Base-by-base conservation (phyloP, 1,140 invertebrate genomes). In the Brachionus paranguensis region DNA sequence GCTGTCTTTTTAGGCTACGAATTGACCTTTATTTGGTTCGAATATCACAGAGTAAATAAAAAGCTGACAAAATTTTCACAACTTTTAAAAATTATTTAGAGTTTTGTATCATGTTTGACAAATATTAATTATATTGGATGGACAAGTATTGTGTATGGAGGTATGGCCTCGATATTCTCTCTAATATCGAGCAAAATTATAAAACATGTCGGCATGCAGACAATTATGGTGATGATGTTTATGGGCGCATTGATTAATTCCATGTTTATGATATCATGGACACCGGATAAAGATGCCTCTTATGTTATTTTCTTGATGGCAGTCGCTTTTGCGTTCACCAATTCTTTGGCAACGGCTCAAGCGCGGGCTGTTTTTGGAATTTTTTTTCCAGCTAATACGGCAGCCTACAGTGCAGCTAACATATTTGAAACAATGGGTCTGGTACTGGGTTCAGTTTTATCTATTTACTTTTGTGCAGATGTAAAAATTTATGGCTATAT, bases 341-440 rank as follows among this genome's bases (percentile, higher is more conserved):
- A 81, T 29, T 60, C 33, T 64, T 6, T 81, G 12, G 78, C 78
- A 6, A 81, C 78, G 6, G 50, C 50, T n/a, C 78, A 81, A 68
- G 78, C 64, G 4, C 20, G 78, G 65, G 78, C 78, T 20, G 78
- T 41, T 24, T 81, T 81, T 81, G 78, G 78, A 20, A 81, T 81
- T 64, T 81, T 64, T 41, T 81, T 81, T 65, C 78, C 78, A 24
- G 43, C 17, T 12, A 64, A 65, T 27, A 43, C 78, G 2, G 20
- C 78, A 10, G 78, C 78, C 1, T 81, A 81, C 24, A 64, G 53
- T 37, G 78, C 50, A 10, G 53, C 20, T 3, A 81, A 45, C n/a
- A 68, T 81, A 47, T 81, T 81, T 24, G 78, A 81, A 81, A 81
- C 78, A 45, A 81, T 81, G 0, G 78, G 78, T 3, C 78, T 81